Base-by-base conservation (phyloP, 2,888 invertebrate genomes). In the Tetragonisca angustula region DNA sequence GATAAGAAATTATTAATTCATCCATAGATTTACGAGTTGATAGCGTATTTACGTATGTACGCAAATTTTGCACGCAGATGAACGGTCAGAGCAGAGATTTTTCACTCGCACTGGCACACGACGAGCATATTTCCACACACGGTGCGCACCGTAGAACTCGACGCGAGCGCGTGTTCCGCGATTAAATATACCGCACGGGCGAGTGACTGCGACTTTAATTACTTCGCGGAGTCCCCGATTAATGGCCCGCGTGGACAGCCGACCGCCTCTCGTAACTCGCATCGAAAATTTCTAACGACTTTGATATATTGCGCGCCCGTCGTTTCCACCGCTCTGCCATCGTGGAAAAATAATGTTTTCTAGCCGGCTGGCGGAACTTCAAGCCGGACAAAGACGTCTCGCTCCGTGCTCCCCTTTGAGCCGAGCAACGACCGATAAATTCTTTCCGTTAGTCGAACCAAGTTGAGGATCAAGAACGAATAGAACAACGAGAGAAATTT, bases 191-290 rank as follows among this genome's bases (percentile, higher is more conserved):
- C 59, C 59, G 21, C 24, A n/a, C 32, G 56, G 67, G 54, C 67
- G 50, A 64, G 62, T 19, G 73, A 65, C 64, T 59, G 65, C 49
- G 56, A 56, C 36, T 80, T 83, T 83, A 81, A 81, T 83, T 83
- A 64, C 68, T 69, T 70, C 54, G 49, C 68, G 11, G 43, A 17
- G 43, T 49, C 43, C 27, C 27, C 69, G 70, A 71, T 71, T 71
- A 81, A 81, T 64, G 76, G 32, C 70, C 24, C 19, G 50, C 56
- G 43, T 67, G 27, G 75, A 54, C 52, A 52, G 67, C 19, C 19
- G 27, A n/a, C 43, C 3, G 19, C 24, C 62, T 50, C 50, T 43
- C 61, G 70, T 76, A 69, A 59, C 43, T 78, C 36, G 50, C 32
- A 32, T 75, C 67, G 75, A 73, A 68, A 74, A 74, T 64, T 74